These are phyloP conservation scores for Microplitis demolitor DNA, from an alignment of 1,140 invertebrate genomes.

Conservation along the genomic window DNA sequence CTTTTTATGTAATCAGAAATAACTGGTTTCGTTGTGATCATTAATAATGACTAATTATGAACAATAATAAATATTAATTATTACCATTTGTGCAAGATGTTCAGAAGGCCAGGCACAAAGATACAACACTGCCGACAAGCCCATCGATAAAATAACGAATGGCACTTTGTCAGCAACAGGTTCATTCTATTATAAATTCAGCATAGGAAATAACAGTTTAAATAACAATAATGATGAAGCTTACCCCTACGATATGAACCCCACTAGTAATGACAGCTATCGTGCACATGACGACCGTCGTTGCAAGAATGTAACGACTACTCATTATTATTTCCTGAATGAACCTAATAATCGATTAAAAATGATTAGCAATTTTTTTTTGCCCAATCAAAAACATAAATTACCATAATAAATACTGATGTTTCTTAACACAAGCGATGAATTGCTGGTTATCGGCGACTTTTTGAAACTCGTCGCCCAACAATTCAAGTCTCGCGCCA, in stretches of 20 bases:
- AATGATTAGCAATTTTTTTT: too few relatives aligned
- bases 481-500: slow-evolving; percentile 37
- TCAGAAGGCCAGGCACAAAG: slow-evolving; percentile 22
- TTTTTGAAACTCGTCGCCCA: slow-evolving; percentile 28
- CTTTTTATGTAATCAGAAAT: too few relatives aligned
- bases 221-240: not conserved
- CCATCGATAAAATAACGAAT: not conserved
- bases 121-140: not conserved
- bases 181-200: not conserved
- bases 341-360: slow-evolving; percentile 23
- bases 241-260: slow-evolving; percentile 40
- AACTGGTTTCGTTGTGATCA: too few relatives aligned
- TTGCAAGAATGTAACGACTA: slow-evolving; percentile 22
- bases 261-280: slow-evolving; percentile 34
- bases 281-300: slow-evolving; percentile 26
- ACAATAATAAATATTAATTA: not conserved
- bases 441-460: slow-evolving; percentile 31
- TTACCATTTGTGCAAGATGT: slow-evolving; percentile 7
- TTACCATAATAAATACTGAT: slow-evolving; percentile 41
- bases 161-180: slow-evolving; percentile 1
- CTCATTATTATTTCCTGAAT: not conserved
- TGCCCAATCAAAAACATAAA: not conserved
- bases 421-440: slow-evolving; percentile 38
- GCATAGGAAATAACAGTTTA: too few relatives aligned
- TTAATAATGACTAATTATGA: too few relatives aligned